Evolutionary conservation across 2,113 vertebrate genomes (phyloP), one percentile per base, ranked within the genome.

Genomic region (Pseudopipra pipra): DNA sequence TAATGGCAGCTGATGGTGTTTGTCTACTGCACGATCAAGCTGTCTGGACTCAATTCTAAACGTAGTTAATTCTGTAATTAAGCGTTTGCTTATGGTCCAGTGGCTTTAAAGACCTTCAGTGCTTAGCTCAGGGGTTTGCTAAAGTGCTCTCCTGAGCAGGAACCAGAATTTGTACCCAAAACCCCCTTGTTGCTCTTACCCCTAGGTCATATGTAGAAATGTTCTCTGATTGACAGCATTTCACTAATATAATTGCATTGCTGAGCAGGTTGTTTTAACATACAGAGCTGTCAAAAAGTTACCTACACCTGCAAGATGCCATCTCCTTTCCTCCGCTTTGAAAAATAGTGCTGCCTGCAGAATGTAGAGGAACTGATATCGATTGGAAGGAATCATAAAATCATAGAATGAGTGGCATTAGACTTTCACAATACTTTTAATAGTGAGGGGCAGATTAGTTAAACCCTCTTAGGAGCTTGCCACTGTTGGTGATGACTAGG

Each of bases 381-480:
- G 78, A 55, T 75, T 65, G 39, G 62, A 61, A 58, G 72, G 39
- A 25, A 10, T 4, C 35, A 43, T 65, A 31, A 43, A 65, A 43
- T 20, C 28, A 47, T 3, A 17, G 46, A 54, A 61, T 54, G 76
- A 75, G 55, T 33, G 67, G 33, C 8, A 2, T 43, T 73, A 54
- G 70, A 19, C 37, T 85, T 37, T 21, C 37, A 66, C 66, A 37
- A 14, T 37, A 43, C 52, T 71, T 46, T 21, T 49, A 61, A 71
- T 47, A 85, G 68, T n/a, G 91, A 75, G 82, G 90, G 35, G 49
- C 55, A 74, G 33, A 22, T 63, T 17, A 87, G 65, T 66, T 55
- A 91, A 61, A 96, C 33, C 91, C 74, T 70, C 94, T 93, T 91
- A 96, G 96, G 93, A 97, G 93, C 51, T 95, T 96, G 91, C 96